phyloP scores from a whole-genome alignment of 2,888 invertebrate genomes.

The Cosmia pyralina region DNA sequence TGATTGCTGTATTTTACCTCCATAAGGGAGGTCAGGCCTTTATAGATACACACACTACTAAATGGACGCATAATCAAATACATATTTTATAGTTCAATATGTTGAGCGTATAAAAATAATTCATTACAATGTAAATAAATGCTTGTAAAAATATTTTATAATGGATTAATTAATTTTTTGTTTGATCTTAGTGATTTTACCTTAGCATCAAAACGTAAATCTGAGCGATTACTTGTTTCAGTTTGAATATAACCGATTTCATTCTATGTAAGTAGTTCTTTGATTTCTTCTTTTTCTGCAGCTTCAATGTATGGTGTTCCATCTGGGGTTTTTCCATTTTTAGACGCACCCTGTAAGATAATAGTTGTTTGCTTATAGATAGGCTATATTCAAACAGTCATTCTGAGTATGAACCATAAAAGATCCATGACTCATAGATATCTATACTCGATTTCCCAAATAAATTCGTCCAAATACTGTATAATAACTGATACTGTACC shows the following conservation, averaged over 20 bases:
- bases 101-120: conserved; percentile 88
- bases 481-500: conserved; percentile 1
- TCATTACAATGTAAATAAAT: conserved; percentile 87
- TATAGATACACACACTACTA: conserved; percentile 75
- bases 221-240: conserved; percentile 72
- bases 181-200: conserved; percentile 77
- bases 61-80: conserved; percentile 85
- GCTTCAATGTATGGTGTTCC: conserved; percentile 96
- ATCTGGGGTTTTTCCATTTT: conserved; percentile 95
- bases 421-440: conserved; percentile 2
- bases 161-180: conserved; percentile 73
- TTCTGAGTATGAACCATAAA: conserved; percentile 6
- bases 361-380: conserved; percentile 16
- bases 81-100: conserved; percentile 77
- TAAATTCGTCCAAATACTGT: neutral
- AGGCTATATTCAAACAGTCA: conserved; percentile 1
- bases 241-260: conserved; percentile 28
- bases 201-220: conserved; percentile 81
- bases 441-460: neutral
- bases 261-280: conserved; percentile 91
- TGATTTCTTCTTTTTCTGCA: conserved; percentile 97
- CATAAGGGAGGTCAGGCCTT: conserved; percentile 71
- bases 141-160: conserved; percentile 87
- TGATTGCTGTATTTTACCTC: conserved; percentile 58
- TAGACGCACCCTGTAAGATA: conserved; percentile 93